These are phyloP conservation scores for Linepithema humile DNA, from an alignment of 1,140 invertebrate species.

Conservation along the genomic window DNA sequence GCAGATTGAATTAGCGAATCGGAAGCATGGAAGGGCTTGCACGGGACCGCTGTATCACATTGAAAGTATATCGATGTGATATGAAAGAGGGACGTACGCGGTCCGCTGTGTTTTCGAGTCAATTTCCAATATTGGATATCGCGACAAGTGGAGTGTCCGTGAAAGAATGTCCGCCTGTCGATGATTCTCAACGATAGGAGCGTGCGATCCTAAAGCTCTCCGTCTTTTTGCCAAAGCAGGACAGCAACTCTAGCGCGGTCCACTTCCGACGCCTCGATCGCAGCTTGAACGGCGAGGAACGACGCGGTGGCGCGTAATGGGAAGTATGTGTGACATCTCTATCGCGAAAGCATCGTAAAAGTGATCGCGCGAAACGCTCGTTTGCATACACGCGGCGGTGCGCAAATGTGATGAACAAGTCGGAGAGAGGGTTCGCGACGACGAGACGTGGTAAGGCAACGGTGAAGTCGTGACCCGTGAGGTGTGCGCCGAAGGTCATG, in stretches of 20 bases:
- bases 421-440: conserved; percentile 6
- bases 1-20: neutral
- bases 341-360: neutral
- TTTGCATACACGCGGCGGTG: neutral
- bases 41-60: neutral
- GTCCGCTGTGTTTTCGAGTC: neutral
- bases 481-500: conserved; percentile 50
- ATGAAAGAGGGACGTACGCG: neutral
- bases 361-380: neutral
- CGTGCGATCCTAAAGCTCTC: no score
- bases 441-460: conserved; percentile 11
- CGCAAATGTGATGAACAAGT: conserved; percentile 14
- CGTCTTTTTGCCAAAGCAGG: no score
- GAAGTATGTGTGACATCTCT: neutral
- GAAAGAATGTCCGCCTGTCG: no score
- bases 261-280: no score
- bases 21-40: neutral
- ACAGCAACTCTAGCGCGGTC: no score
- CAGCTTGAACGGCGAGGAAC: no score
- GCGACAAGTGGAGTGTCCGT: no score
- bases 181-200: no score
- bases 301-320: no score
- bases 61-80: neutral
- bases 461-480: conserved; percentile 22
- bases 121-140: conserved; percentile 20